phyloP scores from a whole-genome alignment of 1,140 invertebrate genomes.

The Heliconius hewitsoni region DNA sequence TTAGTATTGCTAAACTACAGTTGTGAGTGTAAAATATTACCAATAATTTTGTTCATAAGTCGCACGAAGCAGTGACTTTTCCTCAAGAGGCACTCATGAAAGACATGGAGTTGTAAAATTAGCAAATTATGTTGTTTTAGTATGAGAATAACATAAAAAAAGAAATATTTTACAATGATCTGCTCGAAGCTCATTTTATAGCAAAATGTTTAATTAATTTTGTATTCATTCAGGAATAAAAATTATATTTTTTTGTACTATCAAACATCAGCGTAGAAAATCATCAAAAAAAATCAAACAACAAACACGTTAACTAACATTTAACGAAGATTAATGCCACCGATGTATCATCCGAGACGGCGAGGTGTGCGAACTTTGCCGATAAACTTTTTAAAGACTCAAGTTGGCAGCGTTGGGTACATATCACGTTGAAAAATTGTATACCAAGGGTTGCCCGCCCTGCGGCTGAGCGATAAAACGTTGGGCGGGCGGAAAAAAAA shows the following conservation, averaged over 20 bases:
- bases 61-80: too few relatives aligned
- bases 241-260: too few relatives aligned
- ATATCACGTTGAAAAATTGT: conserved; percentile 79
- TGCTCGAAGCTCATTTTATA: too few relatives aligned
- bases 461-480: conserved; percentile 67
- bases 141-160: too few relatives aligned
- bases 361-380: conserved; percentile 67
- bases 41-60: too few relatives aligned
- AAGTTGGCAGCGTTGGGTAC: conserved; percentile 49
- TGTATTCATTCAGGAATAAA: too few relatives aligned
- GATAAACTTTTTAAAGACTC: conserved; percentile 80
- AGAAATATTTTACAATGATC: too few relatives aligned
- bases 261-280: not conserved
- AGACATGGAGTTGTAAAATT: too few relatives aligned
- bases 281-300: not conserved
- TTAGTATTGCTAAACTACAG: too few relatives aligned
- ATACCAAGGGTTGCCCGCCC: conserved; percentile 67
- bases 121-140: not conserved
- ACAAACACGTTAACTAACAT: conserved; percentile 41
- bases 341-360: conserved; percentile 69
- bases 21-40: too few relatives aligned
- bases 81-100: too few relatives aligned
- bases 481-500: conserved; percentile 52
- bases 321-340: conserved; percentile 66
- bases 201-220: too few relatives aligned